A percentile compares a stretch with the other conserved stretches of the same genome.
Conservation (phyloP, 2,888 invertebrate species). For the Loripinus fragilis region DNA sequence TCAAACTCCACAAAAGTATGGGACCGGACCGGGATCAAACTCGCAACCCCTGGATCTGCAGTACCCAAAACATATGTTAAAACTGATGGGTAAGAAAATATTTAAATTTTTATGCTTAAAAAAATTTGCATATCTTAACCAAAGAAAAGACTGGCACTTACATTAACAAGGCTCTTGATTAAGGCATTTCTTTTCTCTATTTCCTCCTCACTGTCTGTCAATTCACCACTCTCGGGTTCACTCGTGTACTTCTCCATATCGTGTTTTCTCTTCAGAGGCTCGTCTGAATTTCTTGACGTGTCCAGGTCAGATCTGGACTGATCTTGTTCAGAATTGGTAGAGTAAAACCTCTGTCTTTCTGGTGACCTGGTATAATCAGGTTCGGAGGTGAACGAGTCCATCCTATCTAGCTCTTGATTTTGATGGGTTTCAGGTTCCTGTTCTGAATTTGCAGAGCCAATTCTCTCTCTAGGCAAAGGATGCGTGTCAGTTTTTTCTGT, state of each 20-base stretch:
- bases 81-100: too few species aligned
- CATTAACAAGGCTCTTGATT: conserved; percentile 51
- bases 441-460: not conserved
- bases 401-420: not conserved
- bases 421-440: not conserved
- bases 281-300: not conserved
- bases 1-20: too few species aligned
- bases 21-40: too few species aligned
- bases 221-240: conserved; percentile 64
- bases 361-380: not conserved
- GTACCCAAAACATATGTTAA: too few species aligned
- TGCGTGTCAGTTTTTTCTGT: not conserved
- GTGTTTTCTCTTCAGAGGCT: conserved; percentile 43
- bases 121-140: too few species aligned
- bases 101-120: too few species aligned
- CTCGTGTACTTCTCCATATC: conserved; percentile 61
- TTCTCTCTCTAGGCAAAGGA: not conserved
- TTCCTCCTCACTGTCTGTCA: conserved; percentile 63
- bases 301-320: not conserved
- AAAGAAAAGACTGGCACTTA: too few species aligned
- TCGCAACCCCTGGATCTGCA: too few species aligned
- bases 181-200: conserved; percentile 24
- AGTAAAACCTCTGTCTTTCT: not conserved
- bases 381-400: not conserved
- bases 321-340: not conserved